Percentiles rank a stretch among this genome's conserved stretches.
These are phyloP conservation scores for Lasius platythorax DNA, from an alignment of 2,888 invertebrate genomes.

Conservation along the genomic window DNA sequence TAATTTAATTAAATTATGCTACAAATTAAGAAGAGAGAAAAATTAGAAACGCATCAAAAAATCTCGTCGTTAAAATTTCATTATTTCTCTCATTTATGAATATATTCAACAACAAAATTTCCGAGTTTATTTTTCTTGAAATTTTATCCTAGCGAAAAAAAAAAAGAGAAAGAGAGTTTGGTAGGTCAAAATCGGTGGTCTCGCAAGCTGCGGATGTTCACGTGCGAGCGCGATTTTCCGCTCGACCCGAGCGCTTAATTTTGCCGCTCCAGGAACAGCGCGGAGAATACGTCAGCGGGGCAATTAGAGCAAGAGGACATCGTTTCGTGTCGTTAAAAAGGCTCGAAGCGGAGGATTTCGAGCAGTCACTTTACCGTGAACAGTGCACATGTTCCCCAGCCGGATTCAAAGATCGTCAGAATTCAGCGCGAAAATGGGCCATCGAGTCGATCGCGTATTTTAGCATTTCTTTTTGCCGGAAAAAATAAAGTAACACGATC, in stretches of 20 bases:
- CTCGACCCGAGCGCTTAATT: conserved; percentile 64
- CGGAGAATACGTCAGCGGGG: conserved; percentile 61
- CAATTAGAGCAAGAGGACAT: conserved; percentile 71
- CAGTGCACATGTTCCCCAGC: conserved; percentile 47
- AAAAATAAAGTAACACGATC: conserved; percentile 31
- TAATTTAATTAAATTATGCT: background rate
- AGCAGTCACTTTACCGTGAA: conserved; percentile 63
- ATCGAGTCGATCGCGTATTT: conserved; percentile 67
- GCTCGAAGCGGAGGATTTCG: conserved; percentile 54
- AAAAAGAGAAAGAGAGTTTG: conserved; percentile 4
- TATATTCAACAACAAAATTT: background rate
- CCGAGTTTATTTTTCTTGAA: conserved; percentile 9
- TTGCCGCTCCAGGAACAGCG: conserved; percentile 61
- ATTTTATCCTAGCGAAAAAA: background rate
- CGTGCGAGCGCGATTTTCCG: conserved; percentile 62
- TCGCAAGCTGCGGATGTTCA: conserved; percentile 56
- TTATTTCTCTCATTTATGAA: conserved; percentile 3
- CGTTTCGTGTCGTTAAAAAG: conserved; percentile 40
- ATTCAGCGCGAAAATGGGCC: conserved; percentile 59
- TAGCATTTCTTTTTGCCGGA: conserved; percentile 40
- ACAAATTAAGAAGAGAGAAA: background rate
- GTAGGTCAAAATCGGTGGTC: conserved; percentile 16
- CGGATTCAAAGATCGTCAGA: conserved; percentile 64
- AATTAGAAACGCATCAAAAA: background rate
- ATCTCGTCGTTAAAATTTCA: conserved; percentile 9